phyloP scores from a whole-genome alignment of 2,888 invertebrate species.

The Apodemia hepburni region DNA sequence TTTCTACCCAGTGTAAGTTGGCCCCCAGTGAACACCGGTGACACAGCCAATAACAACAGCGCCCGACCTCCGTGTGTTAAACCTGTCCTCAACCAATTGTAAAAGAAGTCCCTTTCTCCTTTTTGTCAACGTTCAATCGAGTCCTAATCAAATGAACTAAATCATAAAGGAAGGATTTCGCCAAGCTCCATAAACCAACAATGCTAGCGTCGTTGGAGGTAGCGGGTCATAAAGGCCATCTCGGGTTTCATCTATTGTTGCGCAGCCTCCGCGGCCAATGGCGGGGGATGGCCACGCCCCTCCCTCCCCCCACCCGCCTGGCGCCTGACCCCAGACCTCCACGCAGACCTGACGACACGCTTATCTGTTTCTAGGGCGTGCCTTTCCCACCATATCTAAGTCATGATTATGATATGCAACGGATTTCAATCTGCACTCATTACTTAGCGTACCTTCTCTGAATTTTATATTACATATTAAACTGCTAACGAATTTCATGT shows the following conservation, averaged over 20 bases:
- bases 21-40: background rate
- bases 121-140: background rate
- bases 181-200: conserved; percentile 7
- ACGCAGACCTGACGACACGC: conserved; percentile 7
- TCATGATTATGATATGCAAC: conserved; percentile 10
- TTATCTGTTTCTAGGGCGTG: conserved; percentile 21
- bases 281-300: conserved; percentile 25
- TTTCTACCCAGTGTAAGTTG: background rate
- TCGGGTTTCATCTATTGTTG: conserved; percentile 55
- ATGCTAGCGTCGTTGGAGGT: background rate
- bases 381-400: conserved; percentile 8
- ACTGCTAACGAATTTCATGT: background rate
- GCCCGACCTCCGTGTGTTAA: background rate
- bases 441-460: background rate
- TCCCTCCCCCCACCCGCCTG: conserved; percentile 35
- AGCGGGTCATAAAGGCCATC: conserved; percentile 14
- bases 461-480: conserved; percentile 10
- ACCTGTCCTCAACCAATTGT: background rate
- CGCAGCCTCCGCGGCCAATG: conserved; percentile 35
- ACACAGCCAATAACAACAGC: background rate
- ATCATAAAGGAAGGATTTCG: conserved; percentile 4
- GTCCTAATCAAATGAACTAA: background rate
- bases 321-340: conserved; percentile 16
- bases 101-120: background rate
- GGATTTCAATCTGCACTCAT: conserved; percentile 10